A percentile compares a stretch with the other conserved stretches of the same genome.
Evolutionary conservation across 2,797 vertebrate genomes (phyloP).

Genomic region (Molothrus aeneus): DNA sequence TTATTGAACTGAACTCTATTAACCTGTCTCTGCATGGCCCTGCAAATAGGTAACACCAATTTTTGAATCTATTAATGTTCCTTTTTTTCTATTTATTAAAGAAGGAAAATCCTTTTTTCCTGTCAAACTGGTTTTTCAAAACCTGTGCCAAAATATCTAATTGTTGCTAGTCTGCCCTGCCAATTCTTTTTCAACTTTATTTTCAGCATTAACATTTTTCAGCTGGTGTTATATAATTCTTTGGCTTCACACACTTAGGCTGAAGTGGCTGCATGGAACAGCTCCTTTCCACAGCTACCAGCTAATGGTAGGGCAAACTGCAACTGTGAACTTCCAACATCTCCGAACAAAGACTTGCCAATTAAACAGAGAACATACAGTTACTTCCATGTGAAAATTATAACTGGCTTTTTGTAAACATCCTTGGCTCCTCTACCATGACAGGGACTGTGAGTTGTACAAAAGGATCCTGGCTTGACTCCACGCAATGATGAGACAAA

Average conservation of each 20-base stretch:
- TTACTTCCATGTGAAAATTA: slow-evolving; percentile 62
- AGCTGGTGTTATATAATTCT: slow-evolving; percentile 11
- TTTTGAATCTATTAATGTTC: background rate
- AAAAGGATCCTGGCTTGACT: slow-evolving; percentile 55
- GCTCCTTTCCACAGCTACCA: slow-evolving; percentile 16
- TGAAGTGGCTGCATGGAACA: slow-evolving; percentile 26
- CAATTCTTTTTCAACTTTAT: slow-evolving; percentile 28
- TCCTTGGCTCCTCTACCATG: slow-evolving; percentile 19
- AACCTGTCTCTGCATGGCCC: background rate
- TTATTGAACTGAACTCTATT: slow-evolving; percentile 7
- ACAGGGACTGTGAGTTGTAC: slow-evolving; percentile 24
- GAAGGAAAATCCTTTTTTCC: background rate
- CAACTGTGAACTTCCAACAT: background rate
- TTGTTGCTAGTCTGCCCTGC: background rate
- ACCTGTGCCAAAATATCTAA: slow-evolving; percentile 15
- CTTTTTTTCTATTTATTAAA: background rate
- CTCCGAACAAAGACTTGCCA: slow-evolving; percentile 47
- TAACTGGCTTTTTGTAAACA: slow-evolving; percentile 45
- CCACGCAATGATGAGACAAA: slow-evolving; percentile 30
- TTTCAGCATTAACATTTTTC: slow-evolving; percentile 49
- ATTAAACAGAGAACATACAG: slow-evolving; percentile 52
- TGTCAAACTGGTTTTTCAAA: slow-evolving; percentile 7
- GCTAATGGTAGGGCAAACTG: slow-evolving; percentile 27
- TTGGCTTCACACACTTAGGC: background rate
- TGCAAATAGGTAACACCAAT: background rate